Percentiles rank a stretch among this genome's conserved stretches.
phyloP scores from a whole-genome alignment of 2,113 vertebrate species.

The Gasterosteus nipponicus region DNA sequence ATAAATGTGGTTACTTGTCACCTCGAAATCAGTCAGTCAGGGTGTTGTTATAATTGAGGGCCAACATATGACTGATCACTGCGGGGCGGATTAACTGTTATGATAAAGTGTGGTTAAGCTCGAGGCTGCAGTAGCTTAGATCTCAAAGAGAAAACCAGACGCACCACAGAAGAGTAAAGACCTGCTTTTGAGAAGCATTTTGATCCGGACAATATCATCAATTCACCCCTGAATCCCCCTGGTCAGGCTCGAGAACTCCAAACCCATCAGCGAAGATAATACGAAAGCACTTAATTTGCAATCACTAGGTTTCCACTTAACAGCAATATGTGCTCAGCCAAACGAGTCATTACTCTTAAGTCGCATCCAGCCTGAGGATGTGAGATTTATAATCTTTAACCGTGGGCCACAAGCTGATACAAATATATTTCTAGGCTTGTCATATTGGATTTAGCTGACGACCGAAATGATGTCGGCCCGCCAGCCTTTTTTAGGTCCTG shows the following conservation, averaged over 20 bases:
- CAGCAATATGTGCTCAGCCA: constrained; percentile 13
- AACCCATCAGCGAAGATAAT: constrained; percentile 25
- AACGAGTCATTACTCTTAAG: constrained; percentile 29
- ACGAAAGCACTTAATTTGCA: constrained; percentile 30
- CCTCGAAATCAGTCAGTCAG: constrained; percentile 17
- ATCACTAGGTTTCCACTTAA: constrained; percentile 10
- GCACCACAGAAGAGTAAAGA: constrained; percentile 6
- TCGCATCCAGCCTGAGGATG: constrained; percentile 38
- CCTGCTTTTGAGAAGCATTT: not conserved
- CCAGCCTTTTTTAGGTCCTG: constrained; percentile 22
- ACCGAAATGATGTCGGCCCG: constrained; percentile 26
- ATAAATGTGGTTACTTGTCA: not conserved
- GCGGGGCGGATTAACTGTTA: constrained; percentile 7
- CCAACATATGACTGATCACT: constrained; percentile 22
- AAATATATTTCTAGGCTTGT: constrained; percentile 54
- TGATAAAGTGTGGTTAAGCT: constrained; percentile 13
- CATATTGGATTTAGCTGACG: constrained; percentile 47
- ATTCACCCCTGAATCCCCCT: not conserved
- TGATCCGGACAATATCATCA: not conserved
- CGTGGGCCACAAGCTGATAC: constrained; percentile 41
- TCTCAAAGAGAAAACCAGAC: not conserved
- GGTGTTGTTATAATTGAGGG: constrained; percentile 12
- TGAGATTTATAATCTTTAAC: constrained; percentile 44
- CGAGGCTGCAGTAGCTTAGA: not conserved
- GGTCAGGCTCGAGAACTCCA: constrained; percentile 6